phyloP scores from a whole-genome alignment of 2,797 vertebrate genomes.

The Lerista edwardsae region DNA sequence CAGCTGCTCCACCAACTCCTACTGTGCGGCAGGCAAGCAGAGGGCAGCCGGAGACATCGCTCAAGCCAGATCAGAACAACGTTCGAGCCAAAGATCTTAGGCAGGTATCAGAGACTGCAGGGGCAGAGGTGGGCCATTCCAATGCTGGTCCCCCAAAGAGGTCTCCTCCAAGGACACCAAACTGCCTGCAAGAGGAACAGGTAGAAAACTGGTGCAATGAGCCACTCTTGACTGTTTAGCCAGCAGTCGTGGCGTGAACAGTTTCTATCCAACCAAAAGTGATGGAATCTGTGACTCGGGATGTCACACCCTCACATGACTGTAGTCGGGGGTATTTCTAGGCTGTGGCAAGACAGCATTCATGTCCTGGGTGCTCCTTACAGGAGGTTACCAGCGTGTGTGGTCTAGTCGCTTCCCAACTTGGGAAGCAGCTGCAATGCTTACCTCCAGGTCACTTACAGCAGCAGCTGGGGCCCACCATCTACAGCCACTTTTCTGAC shows the following conservation, averaged over 20 bases:
- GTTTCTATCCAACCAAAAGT: background rate
- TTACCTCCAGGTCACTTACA: too few relatives aligned
- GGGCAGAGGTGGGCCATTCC: background rate
- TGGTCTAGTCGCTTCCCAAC: too few relatives aligned
- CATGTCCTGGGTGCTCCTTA: too few relatives aligned
- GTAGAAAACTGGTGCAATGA: background rate
- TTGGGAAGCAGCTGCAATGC: too few relatives aligned
- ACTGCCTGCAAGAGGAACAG: background rate
- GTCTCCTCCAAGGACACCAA: background rate
- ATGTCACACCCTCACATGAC: too few relatives aligned
- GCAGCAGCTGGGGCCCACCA: too few relatives aligned
- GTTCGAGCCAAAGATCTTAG: background rate
- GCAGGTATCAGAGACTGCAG: background rate
- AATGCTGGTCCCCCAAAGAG: too few relatives aligned
- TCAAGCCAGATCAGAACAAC: background rate
- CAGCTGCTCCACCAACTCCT: background rate
- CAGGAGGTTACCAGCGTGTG: too few relatives aligned
- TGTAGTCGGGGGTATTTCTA: too few relatives aligned
- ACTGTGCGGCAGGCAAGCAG: background rate
- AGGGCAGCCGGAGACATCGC: background rate
- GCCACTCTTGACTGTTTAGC: background rate
- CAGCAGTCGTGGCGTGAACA: background rate
- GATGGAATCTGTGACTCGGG: background rate
- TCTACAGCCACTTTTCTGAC: too few relatives aligned
- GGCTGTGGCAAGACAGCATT: too few relatives aligned